Conservation (phyloP, 2,113 vertebrate genomes). For the Neogobius melanostomus region DNA sequence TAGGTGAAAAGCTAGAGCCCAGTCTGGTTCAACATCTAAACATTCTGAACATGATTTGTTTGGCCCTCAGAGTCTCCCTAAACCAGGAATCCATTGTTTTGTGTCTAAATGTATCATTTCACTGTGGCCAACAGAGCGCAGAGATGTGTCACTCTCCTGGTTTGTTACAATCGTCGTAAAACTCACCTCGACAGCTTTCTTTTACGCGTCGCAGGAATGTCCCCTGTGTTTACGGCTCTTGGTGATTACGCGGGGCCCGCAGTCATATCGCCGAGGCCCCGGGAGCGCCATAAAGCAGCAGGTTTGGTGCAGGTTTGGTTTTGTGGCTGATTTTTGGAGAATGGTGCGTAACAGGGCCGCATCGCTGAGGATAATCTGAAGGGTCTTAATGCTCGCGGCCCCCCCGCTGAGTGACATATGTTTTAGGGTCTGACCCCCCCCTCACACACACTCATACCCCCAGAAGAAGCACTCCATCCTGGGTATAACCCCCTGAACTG, state of each 20-base stretch:
- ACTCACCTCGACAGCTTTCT: background rate
- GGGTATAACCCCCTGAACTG: background rate
- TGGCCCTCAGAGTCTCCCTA: too few species aligned
- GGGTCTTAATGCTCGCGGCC: conserved; percentile 38
- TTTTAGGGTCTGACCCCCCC: conserved; percentile 77
- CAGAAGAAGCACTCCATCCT: background rate
- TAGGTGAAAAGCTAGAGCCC: too few species aligned
- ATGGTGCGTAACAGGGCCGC: conserved; percentile 30
- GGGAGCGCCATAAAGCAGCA: conserved; percentile 73
- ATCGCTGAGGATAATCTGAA: conserved; percentile 58
- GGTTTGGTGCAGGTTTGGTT: conserved; percentile 32
- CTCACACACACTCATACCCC: conserved; percentile 13
- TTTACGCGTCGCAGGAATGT: conserved; percentile 29
- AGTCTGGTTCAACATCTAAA: too few species aligned
- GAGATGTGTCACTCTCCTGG: background rate
- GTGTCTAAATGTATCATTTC: too few species aligned
- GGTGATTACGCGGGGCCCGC: background rate
- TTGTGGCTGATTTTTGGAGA: conserved; percentile 47
- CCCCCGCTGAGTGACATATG: conserved; percentile 76
- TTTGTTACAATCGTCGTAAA: background rate
- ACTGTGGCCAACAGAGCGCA: too few species aligned
- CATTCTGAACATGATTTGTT: too few species aligned
- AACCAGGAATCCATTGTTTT: too few species aligned
- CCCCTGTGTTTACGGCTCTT: background rate
- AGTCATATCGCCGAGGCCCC: conserved; percentile 64